These are phyloP conservation scores for Halcyon badia DNA, from an alignment of 2,797 vertebrate species.

Conservation along the genomic window DNA sequence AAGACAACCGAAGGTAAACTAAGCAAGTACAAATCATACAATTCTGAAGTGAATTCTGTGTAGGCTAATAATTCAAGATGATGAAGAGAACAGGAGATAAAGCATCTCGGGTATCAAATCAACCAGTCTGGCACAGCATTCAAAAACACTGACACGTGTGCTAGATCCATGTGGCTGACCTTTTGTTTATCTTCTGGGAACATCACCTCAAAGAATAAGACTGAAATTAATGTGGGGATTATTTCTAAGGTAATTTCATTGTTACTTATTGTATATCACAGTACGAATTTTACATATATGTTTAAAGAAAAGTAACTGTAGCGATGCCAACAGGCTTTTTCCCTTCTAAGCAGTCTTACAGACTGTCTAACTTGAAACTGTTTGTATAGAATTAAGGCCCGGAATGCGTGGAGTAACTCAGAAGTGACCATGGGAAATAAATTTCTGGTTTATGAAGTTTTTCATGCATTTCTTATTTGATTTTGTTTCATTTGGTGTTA, in stretches of 20 bases:
- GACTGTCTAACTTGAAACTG: neutral
- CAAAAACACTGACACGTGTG: neutral
- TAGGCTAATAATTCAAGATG: neutral
- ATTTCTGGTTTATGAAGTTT: neutral
- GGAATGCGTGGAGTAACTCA: slow-evolving; percentile 17
- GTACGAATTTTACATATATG: neutral
- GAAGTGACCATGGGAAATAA: slow-evolving; percentile 23
- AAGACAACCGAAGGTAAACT: neutral
- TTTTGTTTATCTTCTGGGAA: slow-evolving; percentile 15
- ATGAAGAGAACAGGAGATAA: neutral
- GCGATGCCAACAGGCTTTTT: neutral
- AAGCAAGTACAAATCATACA: neutral
- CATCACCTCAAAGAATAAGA: neutral
- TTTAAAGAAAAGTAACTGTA: neutral
- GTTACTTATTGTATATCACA: neutral
- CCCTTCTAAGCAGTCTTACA: neutral
- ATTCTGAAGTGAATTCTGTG: neutral
- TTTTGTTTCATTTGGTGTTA: slow-evolving; percentile 21
- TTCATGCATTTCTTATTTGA: neutral
- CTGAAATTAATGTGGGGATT: neutral
- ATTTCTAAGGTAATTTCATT: neutral
- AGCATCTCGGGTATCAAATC: neutral
- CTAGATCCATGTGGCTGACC: neutral
- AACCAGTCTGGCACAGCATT: neutral
- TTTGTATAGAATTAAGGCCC: neutral